Evolutionary conservation across 2,797 vertebrate species (phyloP).

Genomic region (Carapus acus): DNA sequence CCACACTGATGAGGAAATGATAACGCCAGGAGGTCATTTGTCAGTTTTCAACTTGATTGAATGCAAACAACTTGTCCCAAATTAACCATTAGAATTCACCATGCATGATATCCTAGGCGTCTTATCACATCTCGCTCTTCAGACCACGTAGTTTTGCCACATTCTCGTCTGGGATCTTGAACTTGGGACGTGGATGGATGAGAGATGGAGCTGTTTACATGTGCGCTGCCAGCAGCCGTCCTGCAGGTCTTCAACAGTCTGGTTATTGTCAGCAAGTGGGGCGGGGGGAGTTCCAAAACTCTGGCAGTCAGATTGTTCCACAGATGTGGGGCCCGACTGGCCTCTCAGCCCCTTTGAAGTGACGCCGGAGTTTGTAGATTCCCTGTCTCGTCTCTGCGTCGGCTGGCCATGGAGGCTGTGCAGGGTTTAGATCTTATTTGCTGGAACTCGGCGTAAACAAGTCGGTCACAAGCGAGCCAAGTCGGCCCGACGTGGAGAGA

Average conservation of each 20-base stretch:
- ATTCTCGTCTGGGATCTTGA: conserved; percentile 31
- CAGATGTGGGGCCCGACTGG: conserved; percentile 54
- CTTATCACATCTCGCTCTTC: no score
- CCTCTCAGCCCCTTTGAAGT: conserved; percentile 57
- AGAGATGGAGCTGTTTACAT: conserved; percentile 25
- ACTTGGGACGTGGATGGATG: conserved; percentile 21
- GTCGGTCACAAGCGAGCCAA: conserved; percentile 18
- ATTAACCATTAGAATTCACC: no score
- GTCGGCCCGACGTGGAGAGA: conserved; percentile 44
- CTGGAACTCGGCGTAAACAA: conserved; percentile 51
- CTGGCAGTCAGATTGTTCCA: conserved; percentile 52
- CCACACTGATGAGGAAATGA: conserved; percentile 33
- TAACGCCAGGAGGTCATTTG: no score
- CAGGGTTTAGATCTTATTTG: conserved; percentile 55
- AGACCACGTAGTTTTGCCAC: no score
- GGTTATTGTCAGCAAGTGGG: conserved; percentile 40
- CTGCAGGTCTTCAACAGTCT: conserved; percentile 40
- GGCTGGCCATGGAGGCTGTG: conserved; percentile 40
- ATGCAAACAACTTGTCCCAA: no score
- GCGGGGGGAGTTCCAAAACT: conserved; percentile 43
- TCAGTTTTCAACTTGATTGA: no score
- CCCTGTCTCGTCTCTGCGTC: conserved; percentile 45
- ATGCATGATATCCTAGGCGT: no score
- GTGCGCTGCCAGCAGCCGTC: conserved; percentile 26
- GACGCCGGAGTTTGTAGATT: conserved; percentile 51